A percentile compares a stretch with the other conserved stretches of the same genome.
phyloP scores from a whole-genome alignment of 2,113 vertebrate genomes.

The Pluvianellus socialis region DNA sequence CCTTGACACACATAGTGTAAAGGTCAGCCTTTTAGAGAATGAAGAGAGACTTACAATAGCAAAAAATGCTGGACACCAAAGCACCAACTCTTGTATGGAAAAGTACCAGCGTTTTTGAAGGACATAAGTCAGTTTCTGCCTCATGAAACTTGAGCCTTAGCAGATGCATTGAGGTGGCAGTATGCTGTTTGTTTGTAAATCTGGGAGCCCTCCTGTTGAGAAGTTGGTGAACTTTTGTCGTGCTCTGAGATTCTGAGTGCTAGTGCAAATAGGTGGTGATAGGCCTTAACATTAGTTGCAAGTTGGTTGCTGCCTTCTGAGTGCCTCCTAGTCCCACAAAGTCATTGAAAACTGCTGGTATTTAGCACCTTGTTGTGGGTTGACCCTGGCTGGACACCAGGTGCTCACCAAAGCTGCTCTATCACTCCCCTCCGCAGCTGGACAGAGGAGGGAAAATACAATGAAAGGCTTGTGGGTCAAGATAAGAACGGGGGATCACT shows the following conservation, averaged over 20 bases:
- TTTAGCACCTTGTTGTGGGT: neutral
- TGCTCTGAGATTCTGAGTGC: neutral
- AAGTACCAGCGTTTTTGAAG: neutral
- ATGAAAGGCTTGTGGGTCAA: neutral
- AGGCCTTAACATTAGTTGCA: rapidly evolving
- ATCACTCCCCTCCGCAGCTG: neutral
- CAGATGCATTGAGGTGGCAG: neutral
- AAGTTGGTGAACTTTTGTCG: neutral
- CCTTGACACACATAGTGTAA: neutral
- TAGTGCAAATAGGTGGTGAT: neutral
- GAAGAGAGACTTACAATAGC: neutral
- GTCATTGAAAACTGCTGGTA: neutral
- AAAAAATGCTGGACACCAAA: neutral
- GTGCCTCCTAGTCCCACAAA: neutral
- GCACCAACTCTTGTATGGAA: neutral
- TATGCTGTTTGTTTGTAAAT: neutral
- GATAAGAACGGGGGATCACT: too few relatives aligned
- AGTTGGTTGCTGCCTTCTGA: neutral
- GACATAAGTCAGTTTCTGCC: neutral
- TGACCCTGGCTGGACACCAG: neutral
- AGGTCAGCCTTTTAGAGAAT: neutral
- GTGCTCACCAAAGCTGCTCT: neutral
- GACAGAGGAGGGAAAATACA: neutral
- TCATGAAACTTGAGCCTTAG: neutral
- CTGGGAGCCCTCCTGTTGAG: neutral